phyloP scores from a whole-genome alignment of 1,140 invertebrate species.

The Calliopsis andreniformis region DNA sequence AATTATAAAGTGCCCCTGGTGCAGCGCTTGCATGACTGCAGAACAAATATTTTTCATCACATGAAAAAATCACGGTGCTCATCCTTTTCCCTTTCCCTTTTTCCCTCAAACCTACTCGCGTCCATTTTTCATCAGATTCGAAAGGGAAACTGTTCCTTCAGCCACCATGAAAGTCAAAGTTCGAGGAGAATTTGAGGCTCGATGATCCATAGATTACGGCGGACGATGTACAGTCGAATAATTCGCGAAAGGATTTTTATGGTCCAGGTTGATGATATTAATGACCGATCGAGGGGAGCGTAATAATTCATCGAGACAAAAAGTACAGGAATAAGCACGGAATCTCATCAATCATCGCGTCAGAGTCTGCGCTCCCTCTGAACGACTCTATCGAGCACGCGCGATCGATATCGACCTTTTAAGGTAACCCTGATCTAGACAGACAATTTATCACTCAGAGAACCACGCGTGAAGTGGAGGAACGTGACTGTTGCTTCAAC shows the following conservation, averaged over 20 bases:
- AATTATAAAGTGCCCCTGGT: conserved; percentile 46
- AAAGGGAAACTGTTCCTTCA: no score
- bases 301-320: conserved; percentile 43
- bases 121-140: background rate
- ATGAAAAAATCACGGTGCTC: conserved; percentile 21
- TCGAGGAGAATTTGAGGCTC: background rate
- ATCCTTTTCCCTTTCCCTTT: background rate
- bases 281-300: conserved; percentile 4
- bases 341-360: conserved; percentile 35
- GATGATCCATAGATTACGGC: background rate
- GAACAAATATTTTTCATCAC: conserved; percentile 35
- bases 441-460: conserved; percentile 34
- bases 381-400: conserved; percentile 45
- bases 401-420: conserved; percentile 51
- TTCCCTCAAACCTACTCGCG: background rate
- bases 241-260: conserved; percentile 17
- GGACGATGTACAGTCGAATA: background rate
- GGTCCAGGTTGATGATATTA: conserved; percentile 22
- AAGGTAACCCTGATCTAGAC: conserved; percentile 46
- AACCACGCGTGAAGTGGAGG: conserved; percentile 36
- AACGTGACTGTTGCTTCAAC: background rate
- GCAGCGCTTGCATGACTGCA: conserved; percentile 17
- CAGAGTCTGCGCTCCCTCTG: background rate
- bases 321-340: conserved; percentile 19
- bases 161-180: background rate